These are phyloP conservation scores for Myripristis jacobus DNA, from an alignment of 2,797 vertebrate species.

Conservation along the genomic window DNA sequence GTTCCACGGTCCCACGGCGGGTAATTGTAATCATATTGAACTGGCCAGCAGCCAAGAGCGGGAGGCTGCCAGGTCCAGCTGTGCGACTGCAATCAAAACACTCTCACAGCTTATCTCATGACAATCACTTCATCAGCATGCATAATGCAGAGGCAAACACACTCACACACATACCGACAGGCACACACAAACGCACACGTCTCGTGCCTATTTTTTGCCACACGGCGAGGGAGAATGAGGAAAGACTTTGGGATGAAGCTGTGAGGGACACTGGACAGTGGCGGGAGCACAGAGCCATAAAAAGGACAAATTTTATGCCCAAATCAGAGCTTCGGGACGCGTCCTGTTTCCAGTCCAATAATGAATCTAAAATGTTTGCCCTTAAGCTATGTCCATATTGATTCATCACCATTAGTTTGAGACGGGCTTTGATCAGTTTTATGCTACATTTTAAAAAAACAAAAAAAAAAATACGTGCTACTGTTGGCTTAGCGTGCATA, in stretches of 20 bases:
- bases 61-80: slow-evolving; percentile 65
- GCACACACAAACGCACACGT: slow-evolving; percentile 24
- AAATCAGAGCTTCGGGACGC: too few relatives aligned
- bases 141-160: slow-evolving; percentile 32
- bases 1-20: slow-evolving; percentile 53
- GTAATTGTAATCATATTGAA: slow-evolving; percentile 73
- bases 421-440: too few relatives aligned
- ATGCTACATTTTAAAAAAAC: too few relatives aligned
- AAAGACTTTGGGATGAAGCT: neutral
- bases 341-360: too few relatives aligned
- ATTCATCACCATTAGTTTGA: too few relatives aligned
- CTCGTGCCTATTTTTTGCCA: slow-evolving; percentile 25
- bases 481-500: too few relatives aligned
- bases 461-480: too few relatives aligned
- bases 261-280: neutral
- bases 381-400: too few relatives aligned
- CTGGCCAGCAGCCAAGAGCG: slow-evolving; percentile 66
- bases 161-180: slow-evolving; percentile 22
- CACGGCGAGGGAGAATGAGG: slow-evolving; percentile 17
- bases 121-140: slow-evolving; percentile 55
- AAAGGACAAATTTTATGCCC: too few relatives aligned
- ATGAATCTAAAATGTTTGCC: too few relatives aligned
- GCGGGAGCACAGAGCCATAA: neutral
- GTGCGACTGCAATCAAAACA: slow-evolving; percentile 68
- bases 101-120: slow-evolving; percentile 55